A percentile compares a stretch with the other conserved stretches of the same genome.
Evolutionary conservation across 2,797 vertebrate species (phyloP).

Genomic region (Sarcophilus harrisii): DNA sequence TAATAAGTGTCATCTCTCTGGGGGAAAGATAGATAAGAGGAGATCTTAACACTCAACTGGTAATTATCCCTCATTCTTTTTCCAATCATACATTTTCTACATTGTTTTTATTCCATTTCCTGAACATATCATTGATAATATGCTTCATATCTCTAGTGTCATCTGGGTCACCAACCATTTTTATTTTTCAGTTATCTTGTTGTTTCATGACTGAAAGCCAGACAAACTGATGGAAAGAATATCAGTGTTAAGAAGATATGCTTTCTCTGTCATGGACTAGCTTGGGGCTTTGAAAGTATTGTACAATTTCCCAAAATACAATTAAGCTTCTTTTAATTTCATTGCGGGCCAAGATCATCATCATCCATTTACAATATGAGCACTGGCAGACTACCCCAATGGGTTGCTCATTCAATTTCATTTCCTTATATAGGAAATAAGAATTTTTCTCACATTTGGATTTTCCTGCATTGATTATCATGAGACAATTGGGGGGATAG

Average conservation of each 20-base stretch:
- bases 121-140: not conserved
- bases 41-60: not conserved
- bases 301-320: not conserved
- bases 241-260: not conserved
- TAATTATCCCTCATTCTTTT: not conserved
- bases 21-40: not conserved
- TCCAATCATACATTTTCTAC: not conserved
- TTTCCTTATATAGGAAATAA: not conserved
- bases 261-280: not conserved
- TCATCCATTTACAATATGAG: not conserved
- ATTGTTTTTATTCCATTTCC: not conserved
- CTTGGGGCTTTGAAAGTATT: not conserved
- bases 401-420: not conserved
- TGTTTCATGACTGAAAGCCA: not conserved
- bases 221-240: not conserved
- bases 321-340: not conserved
- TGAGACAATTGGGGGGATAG: not conserved
- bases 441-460: not conserved
- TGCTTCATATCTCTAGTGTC: not conserved
- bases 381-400: not conserved
- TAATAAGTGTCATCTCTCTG: not conserved
- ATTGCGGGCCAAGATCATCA: not conserved
- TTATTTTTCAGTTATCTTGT: not conserved
- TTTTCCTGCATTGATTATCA: not conserved
- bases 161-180: not conserved